Evolutionary conservation across 1,140 invertebrate genomes (phyloP), one percentile per base, ranked within the genome.

Genomic region (Tetramorium parvispinum): DNA sequence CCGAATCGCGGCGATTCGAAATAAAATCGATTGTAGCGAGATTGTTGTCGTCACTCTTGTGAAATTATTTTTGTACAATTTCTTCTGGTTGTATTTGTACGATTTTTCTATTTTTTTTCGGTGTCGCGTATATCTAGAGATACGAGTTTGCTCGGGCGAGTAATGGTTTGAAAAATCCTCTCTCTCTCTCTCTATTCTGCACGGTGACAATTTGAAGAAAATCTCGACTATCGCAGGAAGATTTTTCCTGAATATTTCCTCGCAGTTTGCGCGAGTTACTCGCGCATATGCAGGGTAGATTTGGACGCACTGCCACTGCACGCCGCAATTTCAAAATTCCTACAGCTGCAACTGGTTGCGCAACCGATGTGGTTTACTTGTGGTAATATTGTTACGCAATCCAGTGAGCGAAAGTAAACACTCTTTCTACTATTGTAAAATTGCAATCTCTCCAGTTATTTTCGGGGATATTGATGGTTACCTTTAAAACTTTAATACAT

Each of bases 251-350:
- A 70, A 83, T 83, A 83, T 83, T 79, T 3, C 21, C n/a, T 32
- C 24, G 49, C 32, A 18, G 49, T 18, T 63, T 57, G 65, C 13
- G 24, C 66, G 40, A 73, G 24, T 83, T 71, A 59, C 21, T 24
- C 40, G 46, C 32, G 32, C 18, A 24, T 61, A 73, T 32, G 27
- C 40, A 46, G 18, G 66, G 21, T 73, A 43, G 66, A 83, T 83
- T 83, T 83, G 61, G 40, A 46, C 24, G 11, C 13, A 11, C 11
- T 11, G 18, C 51, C 46, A 40, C 7, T 11, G 68, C 49, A 46
- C n/a, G 51, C 59, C 51, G 37, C 24, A 65, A 70, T 85, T 46
- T 77, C 85, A 24, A 77, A 87, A 89, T 89, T 77, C 57, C 6
- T 81, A 21, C 68, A 73, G 40, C 13, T 73, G 40, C 79, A 83